These are phyloP conservation scores for Proctacanthus coquilletti DNA, from an alignment of 1,140 invertebrate genomes.

Conservation along the genomic window DNA sequence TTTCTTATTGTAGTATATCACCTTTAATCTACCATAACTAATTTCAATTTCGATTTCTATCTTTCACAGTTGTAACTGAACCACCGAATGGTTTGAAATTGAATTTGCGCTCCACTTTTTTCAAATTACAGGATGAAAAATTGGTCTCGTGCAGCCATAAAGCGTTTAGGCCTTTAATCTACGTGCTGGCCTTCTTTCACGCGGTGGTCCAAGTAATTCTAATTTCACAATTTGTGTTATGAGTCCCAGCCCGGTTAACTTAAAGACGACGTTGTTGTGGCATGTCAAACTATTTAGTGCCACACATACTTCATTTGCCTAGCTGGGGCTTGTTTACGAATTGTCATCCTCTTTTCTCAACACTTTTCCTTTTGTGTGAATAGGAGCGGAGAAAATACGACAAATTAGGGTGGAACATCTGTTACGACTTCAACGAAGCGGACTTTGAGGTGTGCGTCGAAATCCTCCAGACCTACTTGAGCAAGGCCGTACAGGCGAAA, in stretches of 20 bases:
- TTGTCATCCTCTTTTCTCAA: no score
- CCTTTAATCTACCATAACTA: neutral
- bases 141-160: slow-evolving; percentile 56
- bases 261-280: no score
- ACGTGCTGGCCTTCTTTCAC: slow-evolving; percentile 79
- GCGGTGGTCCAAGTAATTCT: slow-evolving; percentile 61
- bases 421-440: slow-evolving; percentile 83
- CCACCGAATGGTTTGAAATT: slow-evolving; percentile 79
- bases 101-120: slow-evolving; percentile 76
- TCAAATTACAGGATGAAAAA: slow-evolving; percentile 56
- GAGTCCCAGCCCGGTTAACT: no score
- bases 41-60: slow-evolving; percentile 3
- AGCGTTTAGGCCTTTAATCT: slow-evolving; percentile 60
- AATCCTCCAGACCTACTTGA: slow-evolving; percentile 69
- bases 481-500: slow-evolving; percentile 42
- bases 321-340: no score
- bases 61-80: slow-evolving; percentile 62
- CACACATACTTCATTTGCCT: no score
- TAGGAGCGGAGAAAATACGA: slow-evolving; percentile 79
- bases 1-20: neutral
- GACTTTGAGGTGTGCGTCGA: slow-evolving; percentile 76
- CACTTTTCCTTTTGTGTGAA: no score
- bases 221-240: no score
- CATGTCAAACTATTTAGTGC: no score
- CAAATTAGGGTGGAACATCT: slow-evolving; percentile 87